These are phyloP conservation scores for Puffinus mauretanicus DNA, from an alignment of 2,113 vertebrate genomes.

Conservation along the genomic window DNA sequence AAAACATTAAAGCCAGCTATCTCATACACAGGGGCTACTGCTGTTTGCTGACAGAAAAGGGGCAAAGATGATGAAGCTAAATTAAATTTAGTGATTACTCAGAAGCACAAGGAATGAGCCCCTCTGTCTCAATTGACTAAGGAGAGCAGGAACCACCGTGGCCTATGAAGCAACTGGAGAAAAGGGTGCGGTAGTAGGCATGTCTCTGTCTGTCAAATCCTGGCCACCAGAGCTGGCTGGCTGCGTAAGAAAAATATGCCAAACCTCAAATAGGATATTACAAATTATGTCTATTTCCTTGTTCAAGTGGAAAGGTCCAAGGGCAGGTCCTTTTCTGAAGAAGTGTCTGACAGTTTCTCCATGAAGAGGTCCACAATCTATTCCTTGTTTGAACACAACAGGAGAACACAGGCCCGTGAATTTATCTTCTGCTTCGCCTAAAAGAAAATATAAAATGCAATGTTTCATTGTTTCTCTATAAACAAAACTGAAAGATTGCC, in stretches of 20 bases:
- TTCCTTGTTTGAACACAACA: not conserved
- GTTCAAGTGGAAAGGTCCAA: not conserved
- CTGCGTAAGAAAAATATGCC: not conserved
- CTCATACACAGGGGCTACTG: not conserved
- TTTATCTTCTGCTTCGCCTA: not conserved
- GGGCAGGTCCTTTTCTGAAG: not conserved
- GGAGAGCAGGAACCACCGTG: not conserved
- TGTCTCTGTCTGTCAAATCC: not conserved
- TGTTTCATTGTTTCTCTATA: not conserved
- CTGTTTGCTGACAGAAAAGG: not conserved
- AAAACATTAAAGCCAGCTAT: not conserved
- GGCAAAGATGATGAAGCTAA: not conserved
- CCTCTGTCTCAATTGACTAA: not conserved
- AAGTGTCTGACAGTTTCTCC: not conserved
- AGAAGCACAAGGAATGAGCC: not conserved
- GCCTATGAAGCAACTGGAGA: not conserved
- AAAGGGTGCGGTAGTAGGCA: not conserved
- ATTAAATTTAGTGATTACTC: not conserved
- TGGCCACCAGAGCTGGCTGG: not conserved
- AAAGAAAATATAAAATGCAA: not conserved
- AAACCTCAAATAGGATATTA: not conserved
- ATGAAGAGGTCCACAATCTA: not conserved
- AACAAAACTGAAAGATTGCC: not conserved
- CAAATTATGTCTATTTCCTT: not conserved
- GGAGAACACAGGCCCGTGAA: accelerated